Percentiles rank a stretch among this genome's conserved stretches.
These are phyloP conservation scores for Drosophila chauvacae DNA, from an alignment of 1,140 invertebrate genomes.

Conservation along the genomic window DNA sequence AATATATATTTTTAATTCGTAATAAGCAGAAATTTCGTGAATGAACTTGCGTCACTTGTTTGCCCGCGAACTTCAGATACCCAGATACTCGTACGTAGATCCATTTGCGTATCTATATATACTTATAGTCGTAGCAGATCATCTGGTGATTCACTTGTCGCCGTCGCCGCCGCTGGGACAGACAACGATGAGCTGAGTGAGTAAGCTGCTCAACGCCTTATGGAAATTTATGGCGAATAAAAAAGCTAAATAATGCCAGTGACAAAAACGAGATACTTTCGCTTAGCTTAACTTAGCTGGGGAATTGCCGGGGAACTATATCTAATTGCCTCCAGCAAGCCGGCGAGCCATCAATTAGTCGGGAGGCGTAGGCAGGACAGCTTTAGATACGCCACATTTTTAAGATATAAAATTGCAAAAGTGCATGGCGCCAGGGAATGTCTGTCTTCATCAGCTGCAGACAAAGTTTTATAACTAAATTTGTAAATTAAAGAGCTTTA, in stretches of 20 bases:
- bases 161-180: constrained; percentile 9
- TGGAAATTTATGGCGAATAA: constrained; percentile 71
- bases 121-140: constrained; percentile 28
- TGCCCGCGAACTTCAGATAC: constrained; percentile 21
- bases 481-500: neutral
- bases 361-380: constrained; percentile 33
- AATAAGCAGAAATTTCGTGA: constrained; percentile 49
- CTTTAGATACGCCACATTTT: constrained; percentile 1
- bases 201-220: constrained; percentile 57
- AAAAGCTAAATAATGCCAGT: constrained; percentile 34
- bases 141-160: constrained; percentile 63
- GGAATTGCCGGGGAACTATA: constrained; percentile 23
- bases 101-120: constrained; percentile 25
- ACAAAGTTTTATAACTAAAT: neutral
- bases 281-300: constrained; percentile 35
- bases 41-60: constrained; percentile 71
- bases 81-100: constrained; percentile 19
- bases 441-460: neutral
- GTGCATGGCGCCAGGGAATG: neutral
- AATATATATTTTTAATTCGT: constrained; percentile 40
- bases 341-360: constrained; percentile 51
- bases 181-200: constrained; percentile 44
- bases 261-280: constrained; percentile 59
- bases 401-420: constrained; percentile 6
- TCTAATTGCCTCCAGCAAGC: constrained; percentile 39